Evolutionary conservation across 2,888 invertebrate genomes (phyloP), one percentile per base, ranked within the genome.

Genomic region (Kuschelorhynchus macadamiae): DNA sequence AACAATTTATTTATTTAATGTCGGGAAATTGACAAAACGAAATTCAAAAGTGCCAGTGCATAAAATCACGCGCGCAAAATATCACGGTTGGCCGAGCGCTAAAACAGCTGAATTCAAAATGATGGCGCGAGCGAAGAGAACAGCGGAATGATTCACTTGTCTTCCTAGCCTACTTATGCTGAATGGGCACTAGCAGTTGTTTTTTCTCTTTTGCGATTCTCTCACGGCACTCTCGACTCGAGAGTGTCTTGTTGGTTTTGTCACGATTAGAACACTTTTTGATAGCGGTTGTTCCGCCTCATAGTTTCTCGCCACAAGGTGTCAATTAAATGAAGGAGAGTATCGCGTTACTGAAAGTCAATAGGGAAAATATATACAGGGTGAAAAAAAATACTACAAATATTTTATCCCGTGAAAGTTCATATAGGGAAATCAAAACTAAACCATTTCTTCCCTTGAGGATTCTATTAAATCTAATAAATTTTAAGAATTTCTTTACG

Each of bases 131-230:
- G 50, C 50, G 12, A 52, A 50, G 62, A 39, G 41, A 42, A 33
- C 56, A 17, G 11, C 50, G 17, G 57, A 46, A 67, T 62, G 67
- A 67, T 62, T 61, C 68, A 68, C 63, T 68, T 68, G 68, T 68
- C 68, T 68, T 63, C 63, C 47, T 68, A 68, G 68, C 68, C 68
- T 68, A 68, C 68, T 63, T 68, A 60, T 41, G 39, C 65, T 49
- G 67, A 67, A 67, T 61, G 56, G 66, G 67, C 63, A 63, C 59
- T 63, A 53, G 63, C 62, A 30, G 61, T 62, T 50, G 44, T 62
- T 57, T 56, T 67, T 57, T 36, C 11, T 25, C 44, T 66, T 44
- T 50, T 49, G 50, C 62, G 39, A 39, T 47, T 57, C 62, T 67
- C 67, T 62, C 67, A 67, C 67, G 62, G 55, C 33, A 56, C 55